These are phyloP conservation scores for Lepus oiostolus DNA, from an alignment of 2,797 vertebrate species.

Conservation along the genomic window DNA sequence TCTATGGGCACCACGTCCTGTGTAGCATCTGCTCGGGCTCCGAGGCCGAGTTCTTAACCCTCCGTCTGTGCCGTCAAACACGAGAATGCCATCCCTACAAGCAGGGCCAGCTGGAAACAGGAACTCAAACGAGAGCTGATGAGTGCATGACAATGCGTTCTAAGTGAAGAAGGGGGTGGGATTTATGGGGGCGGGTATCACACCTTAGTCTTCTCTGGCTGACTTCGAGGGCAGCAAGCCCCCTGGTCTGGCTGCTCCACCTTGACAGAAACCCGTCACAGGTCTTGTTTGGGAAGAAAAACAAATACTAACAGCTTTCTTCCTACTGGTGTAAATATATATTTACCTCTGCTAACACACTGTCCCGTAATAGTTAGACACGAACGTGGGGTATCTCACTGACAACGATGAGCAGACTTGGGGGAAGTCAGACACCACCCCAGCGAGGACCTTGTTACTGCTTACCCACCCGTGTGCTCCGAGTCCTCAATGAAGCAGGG, in stretches of 20 bases:
- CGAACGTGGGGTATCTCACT: not conserved
- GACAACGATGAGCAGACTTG: not conserved
- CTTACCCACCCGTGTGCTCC: not conserved
- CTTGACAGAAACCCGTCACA: not conserved
- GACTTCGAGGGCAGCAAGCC: not conserved
- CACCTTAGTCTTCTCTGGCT: not conserved
- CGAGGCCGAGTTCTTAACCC: not conserved
- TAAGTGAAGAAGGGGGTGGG: not conserved
- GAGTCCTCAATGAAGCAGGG: conserved; percentile 43
- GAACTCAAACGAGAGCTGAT: not conserved
- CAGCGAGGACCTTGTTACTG: not conserved
- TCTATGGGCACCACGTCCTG: not conserved
- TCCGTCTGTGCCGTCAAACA: not conserved
- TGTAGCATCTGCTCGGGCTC: not conserved
- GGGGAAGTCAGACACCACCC: not conserved
- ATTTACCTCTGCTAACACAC: not conserved
- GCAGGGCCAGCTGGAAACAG: not conserved
- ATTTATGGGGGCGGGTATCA: not conserved
- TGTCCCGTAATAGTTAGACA: not conserved
- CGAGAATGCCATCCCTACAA: not conserved
- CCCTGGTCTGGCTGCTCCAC: not conserved
- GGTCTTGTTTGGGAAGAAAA: not conserved
- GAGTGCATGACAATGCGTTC: not conserved
- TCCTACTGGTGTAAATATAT: not conserved
- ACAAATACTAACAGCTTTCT: not conserved